A percentile compares a stretch with the other conserved stretches of the same genome.
These are phyloP conservation scores for Chlorodrepanis virens DNA, from an alignment of 2,113 vertebrate species.

Conservation along the genomic window DNA sequence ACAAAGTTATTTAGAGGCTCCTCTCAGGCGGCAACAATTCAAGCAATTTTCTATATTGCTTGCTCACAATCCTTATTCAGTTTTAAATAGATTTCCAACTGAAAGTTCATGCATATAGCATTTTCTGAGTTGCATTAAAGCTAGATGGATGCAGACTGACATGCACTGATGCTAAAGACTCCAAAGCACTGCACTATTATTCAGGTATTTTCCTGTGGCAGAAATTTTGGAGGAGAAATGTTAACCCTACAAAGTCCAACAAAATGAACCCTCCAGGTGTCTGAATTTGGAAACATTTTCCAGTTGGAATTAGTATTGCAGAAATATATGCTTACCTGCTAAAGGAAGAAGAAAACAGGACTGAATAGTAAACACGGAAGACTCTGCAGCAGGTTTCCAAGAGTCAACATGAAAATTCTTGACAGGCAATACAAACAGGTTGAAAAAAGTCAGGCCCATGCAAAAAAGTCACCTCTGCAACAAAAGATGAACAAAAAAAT, in stretches of 20 bases:
- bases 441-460: not conserved
- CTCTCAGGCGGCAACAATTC: not conserved
- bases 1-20: not conserved
- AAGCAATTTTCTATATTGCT: not conserved
- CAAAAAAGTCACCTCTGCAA: conserved; percentile 42
- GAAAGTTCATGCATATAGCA: not conserved
- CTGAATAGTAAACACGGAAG: not conserved
- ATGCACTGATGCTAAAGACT: not conserved
- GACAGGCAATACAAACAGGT: not conserved
- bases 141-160: not conserved
- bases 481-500: not conserved
- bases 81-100: not conserved
- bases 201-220: not conserved
- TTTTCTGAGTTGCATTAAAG: not conserved
- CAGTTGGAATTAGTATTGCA: not conserved
- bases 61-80: not conserved
- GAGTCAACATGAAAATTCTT: conserved; percentile 14
- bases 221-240: not conserved
- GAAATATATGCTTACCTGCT: conserved; percentile 48
- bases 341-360: not conserved
- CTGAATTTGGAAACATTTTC: not conserved
- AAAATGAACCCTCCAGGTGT: not conserved
- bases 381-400: not conserved
- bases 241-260: not conserved
- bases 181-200: not conserved